Percentiles rank a stretch among this genome's conserved stretches.
Conservation (phyloP, 2,113 vertebrate genomes). For the Peromyscus leucopus region DNA sequence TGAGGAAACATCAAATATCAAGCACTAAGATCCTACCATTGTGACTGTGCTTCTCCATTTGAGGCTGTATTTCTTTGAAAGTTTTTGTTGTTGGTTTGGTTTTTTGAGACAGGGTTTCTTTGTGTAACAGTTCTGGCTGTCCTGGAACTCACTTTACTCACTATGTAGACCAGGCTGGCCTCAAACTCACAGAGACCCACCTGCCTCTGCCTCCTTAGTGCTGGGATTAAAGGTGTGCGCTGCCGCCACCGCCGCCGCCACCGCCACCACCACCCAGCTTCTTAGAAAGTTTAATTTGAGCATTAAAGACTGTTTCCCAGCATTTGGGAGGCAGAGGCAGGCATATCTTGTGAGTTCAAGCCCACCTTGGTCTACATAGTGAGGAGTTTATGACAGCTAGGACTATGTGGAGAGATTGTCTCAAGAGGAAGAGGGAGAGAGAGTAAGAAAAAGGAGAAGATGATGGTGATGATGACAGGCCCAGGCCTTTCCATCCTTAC, state of each 20-base stretch:
- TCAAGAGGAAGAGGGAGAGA: background rate
- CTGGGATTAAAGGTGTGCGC: background rate
- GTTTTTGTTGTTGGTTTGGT: background rate
- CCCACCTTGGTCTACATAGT: background rate
- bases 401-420: background rate
- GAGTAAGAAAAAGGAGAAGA: background rate
- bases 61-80: constrained; percentile 55
- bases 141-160: background rate
- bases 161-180: background rate
- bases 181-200: background rate
- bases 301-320: background rate
- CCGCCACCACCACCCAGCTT: background rate
- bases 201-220: background rate
- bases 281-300: constrained; percentile 58
- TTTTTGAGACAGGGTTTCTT: background rate
- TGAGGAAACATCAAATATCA: background rate
- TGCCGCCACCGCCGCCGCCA: too few relatives aligned
- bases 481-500: constrained; percentile 50
- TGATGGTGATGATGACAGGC: constrained; percentile 5
- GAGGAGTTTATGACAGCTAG: background rate
- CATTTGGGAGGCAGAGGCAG: background rate
- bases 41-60: constrained; percentile 19
- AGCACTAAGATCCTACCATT: constrained; percentile 54
- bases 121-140: background rate
- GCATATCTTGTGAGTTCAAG: background rate